Base-by-base conservation (phyloP, 2,113 vertebrate species). In the Megaptera novaeangliae region DNA sequence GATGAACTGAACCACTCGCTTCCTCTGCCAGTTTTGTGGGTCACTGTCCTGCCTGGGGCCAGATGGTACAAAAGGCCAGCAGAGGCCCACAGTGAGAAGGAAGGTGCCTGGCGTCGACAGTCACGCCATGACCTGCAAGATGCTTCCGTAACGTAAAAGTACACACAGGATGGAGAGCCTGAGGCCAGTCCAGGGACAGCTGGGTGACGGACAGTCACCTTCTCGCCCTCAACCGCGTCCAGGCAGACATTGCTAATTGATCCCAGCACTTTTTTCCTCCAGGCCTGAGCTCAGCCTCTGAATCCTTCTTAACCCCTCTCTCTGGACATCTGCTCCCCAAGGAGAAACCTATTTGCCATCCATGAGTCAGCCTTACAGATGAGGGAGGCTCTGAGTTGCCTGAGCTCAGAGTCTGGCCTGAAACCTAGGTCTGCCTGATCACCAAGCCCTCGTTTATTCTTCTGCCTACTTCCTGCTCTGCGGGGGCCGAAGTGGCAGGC, bases 171-270 rank as follows among this genome's bases (percentile, higher is more conserved):
- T 57, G 31, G 15, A 64, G 29, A 71, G 10, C 2, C 11, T 15
- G 25, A 36, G 66, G 18, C 52, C 27, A 8, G 21, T 21, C 2
- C 20, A 6, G 31, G 41, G 44, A 61, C 9, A 9, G 15, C 41
- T 31, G 31, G 3, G 3, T 18, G 8, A 12, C 2, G 15, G 34
- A 9, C 5, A 44, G 36, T 2, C 6, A 5, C 17, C 64, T n/a
- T 2, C 10, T 13, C 6, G 1, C 23, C 57, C 39, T 89, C 34
- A 52, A 2, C 5, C 11, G 2, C 5, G 0, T 1, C 61, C 78
- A 49, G 55, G n/a, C 12, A 23, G 84, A 18, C 31, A 6, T 13
- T 75, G 36, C 44, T 36, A 6, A 49, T 5, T 0, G 25, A 41
- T 25, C 64, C 63, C 3, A 15, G 31, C 4, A 9, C 10, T 55